phyloP scores from a whole-genome alignment of 2,888 invertebrate genomes.

The Eupithecia centaureata region DNA sequence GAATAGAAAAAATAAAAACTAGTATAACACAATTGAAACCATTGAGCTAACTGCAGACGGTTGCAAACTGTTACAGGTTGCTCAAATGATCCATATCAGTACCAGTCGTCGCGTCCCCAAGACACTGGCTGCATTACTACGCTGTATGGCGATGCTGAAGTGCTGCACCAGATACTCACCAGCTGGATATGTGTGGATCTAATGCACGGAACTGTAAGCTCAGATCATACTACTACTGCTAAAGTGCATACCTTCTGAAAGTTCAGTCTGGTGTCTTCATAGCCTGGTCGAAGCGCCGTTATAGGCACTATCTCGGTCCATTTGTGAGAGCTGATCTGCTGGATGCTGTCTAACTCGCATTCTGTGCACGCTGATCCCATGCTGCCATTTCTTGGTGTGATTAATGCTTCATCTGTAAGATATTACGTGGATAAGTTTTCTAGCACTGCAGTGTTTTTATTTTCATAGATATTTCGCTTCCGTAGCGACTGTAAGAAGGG shows the following conservation, averaged over 20 bases:
- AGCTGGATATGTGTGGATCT: too few species aligned
- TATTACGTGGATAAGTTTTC: slow-evolving; percentile 18
- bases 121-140: too few species aligned
- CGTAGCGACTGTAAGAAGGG: neutral
- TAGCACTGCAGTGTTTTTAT: neutral
- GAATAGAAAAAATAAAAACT: too few species aligned
- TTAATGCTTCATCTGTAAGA: slow-evolving; percentile 71
- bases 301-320: slow-evolving; percentile 85
- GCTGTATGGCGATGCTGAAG: too few species aligned
- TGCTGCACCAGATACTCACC: too few species aligned
- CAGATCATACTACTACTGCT: neutral
- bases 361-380: slow-evolving; percentile 80
- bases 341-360: slow-evolving; percentile 72
- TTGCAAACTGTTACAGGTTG: too few species aligned
- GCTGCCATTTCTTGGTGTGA: slow-evolving; percentile 71
- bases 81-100: too few species aligned
- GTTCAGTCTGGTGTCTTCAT: slow-evolving; percentile 83
- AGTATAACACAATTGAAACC: too few species aligned
- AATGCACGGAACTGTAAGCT: too few species aligned
- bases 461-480: too few species aligned
- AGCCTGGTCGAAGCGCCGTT: slow-evolving; percentile 81
- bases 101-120: too few species aligned
- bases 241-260: slow-evolving; percentile 75
- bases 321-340: slow-evolving; percentile 73
- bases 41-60: too few species aligned